Evolutionary conservation across 2,888 invertebrate genomes (phyloP).

Genomic region (Drosophila austrosaltans): DNA sequence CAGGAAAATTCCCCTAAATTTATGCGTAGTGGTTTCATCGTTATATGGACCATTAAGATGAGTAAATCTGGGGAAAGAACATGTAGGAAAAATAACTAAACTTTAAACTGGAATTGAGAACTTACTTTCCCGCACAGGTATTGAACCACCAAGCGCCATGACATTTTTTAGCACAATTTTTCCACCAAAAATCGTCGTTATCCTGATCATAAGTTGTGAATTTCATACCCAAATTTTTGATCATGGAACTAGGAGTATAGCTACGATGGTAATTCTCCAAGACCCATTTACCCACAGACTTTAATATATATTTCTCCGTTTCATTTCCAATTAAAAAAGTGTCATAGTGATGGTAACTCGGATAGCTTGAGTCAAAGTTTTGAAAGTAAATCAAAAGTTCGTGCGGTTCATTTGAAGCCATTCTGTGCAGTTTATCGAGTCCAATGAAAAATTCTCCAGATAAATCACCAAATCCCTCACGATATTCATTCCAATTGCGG

Average conservation of each 20-base stretch:
- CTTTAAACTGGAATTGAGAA: not conserved
- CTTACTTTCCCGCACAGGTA: constrained; percentile 2
- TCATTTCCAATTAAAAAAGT: constrained; percentile 31
- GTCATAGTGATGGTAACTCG: not conserved
- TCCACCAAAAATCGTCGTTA: constrained; percentile 31
- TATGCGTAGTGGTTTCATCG: not conserved
- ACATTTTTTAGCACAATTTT: constrained; percentile 32
- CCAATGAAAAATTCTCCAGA: constrained; percentile 38
- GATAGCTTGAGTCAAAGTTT: fast-evolving
- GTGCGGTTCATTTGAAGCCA: constrained; percentile 8
- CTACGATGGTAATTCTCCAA: no score
- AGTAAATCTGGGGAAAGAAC: not conserved
- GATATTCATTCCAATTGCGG: constrained; percentile 34
- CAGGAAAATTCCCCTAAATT: not conserved
- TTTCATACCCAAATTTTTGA: constrained; percentile 4
- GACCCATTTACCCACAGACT: not conserved
- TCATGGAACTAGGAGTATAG: no score
- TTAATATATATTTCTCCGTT: constrained; percentile 18
- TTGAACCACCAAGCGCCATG: constrained; percentile 38
- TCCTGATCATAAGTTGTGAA: constrained; percentile 38
- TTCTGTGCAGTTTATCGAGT: constrained; percentile 33
- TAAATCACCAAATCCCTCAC: constrained; percentile 34
- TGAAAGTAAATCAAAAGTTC: constrained; percentile 22
- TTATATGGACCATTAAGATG: not conserved
- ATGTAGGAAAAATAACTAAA: not conserved